A percentile compares a stretch with the other conserved stretches of the same genome.
Conservation (phyloP, 2,113 vertebrate genomes). For the Barnardius zonarius region DNA sequence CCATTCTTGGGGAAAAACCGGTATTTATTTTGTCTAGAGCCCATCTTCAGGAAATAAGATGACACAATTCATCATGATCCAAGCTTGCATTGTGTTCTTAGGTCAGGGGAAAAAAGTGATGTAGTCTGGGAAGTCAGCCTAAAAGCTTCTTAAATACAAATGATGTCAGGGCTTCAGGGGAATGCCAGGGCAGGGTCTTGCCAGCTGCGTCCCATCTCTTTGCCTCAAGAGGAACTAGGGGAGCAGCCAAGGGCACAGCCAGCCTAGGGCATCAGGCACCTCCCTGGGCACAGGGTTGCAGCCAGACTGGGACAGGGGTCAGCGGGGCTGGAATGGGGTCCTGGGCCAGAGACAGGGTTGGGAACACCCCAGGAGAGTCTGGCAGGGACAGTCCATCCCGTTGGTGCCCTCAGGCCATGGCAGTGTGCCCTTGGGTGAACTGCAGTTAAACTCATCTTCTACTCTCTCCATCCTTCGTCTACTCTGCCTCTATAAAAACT, state of each 20-base stretch:
- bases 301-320: background rate
- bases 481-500: background rate
- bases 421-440: background rate
- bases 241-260: background rate
- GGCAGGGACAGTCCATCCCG: background rate
- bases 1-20: background rate
- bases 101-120: background rate
- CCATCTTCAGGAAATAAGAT: background rate
- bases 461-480: background rate
- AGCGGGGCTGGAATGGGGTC: background rate
- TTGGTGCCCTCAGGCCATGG: background rate
- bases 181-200: background rate
- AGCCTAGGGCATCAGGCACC: background rate
- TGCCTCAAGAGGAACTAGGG: background rate
- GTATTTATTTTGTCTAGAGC: background rate
- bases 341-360: background rate
- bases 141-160: background rate
- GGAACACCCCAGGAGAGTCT: background rate
- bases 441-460: background rate
- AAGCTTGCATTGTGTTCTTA: accelerated
- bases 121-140: background rate
- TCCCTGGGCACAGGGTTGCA: background rate
- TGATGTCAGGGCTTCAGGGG: background rate
- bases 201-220: background rate
- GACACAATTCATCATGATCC: background rate